Evolutionary conservation across 2,888 invertebrate genomes (phyloP).

Genomic region (Ganaspis brasiliensis): DNA sequence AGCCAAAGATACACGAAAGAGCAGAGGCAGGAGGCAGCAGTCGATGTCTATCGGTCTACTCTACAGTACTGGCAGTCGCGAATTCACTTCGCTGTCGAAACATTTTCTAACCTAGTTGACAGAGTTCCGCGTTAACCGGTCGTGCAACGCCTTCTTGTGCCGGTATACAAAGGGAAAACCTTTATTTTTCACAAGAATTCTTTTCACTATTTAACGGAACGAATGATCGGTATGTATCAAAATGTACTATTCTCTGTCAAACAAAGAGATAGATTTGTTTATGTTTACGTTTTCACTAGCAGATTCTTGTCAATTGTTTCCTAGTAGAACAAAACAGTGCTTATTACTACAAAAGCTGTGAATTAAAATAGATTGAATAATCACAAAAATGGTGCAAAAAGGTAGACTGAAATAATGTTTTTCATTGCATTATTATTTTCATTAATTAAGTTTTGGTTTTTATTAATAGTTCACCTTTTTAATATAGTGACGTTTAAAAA

Average conservation of each 20-base stretch:
- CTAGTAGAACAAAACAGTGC: too few relatives aligned
- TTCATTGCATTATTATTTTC: too few relatives aligned
- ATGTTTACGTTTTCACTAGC: not conserved
- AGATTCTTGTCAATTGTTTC: too few relatives aligned
- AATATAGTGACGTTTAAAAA: too few relatives aligned
- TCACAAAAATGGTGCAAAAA: too few relatives aligned
- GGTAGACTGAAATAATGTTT: too few relatives aligned
- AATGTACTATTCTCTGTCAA: not conserved
- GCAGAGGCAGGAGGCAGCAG: not conserved
- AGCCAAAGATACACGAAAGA: not conserved
- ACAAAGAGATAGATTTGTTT: not conserved
- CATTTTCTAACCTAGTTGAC: conserved; percentile 9
- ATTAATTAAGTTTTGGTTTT: too few relatives aligned
- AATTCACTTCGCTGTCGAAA: not conserved
- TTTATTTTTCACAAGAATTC: not conserved
- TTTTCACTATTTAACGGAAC: not conserved
- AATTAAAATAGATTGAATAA: too few relatives aligned
- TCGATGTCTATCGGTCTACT: not conserved
- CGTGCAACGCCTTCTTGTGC: conserved; percentile 7
- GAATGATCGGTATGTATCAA: not conserved
- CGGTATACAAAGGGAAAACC: not conserved
- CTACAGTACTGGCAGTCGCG: not conserved
- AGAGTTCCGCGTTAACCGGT: conserved; percentile 3
- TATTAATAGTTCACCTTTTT: too few relatives aligned
- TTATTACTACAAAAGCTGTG: too few relatives aligned